Base-by-base conservation (phyloP, 2,797 vertebrate species). In the Liasis olivaceus region DNA sequence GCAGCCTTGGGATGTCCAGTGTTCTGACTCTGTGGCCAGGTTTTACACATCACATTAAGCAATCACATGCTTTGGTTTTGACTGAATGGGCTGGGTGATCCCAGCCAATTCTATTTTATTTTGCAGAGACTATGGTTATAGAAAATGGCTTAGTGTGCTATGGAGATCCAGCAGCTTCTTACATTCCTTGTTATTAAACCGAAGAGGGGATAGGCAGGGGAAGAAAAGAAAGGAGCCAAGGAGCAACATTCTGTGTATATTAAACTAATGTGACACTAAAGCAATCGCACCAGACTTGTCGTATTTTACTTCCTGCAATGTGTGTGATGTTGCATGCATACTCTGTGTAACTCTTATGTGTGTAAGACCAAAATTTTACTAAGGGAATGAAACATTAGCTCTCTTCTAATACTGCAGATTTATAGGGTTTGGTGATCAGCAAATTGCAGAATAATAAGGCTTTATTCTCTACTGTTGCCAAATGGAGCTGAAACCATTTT, bases 401-500 rank as follows among this genome's bases (percentile, higher is more conserved):
- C 66, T 89, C 13, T 51, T 20, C 47, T 93, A 26, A 58, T 69
- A 72, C 12, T 91, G 28, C 56, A 90, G 89, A 92, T 81, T 54
- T 93, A 93, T 12, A n/a, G 9, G 84, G 13, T 24, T 89, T 92
- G 69, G 22, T 88, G 58, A 63, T 87, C 87, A 93, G 1, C n/a
- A 51, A 92, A 56, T 4, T 77, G 66, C 91, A 93, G 94, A 87
- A 91, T 77, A 92, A 90, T 77, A 22, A 3, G 24, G 47, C 1
- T 66, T 85, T 94, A 81, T 69, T 86, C 94, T 81, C 63, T 47
- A 17, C 81, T 91, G 5, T 88, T 2, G 0, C 5, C 22, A 90
- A 92, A 93, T 2, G 28, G 90, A 90, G 60, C 20, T 51, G 89
- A 94, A 94, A 84, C 36, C 2, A 51, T 90, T 92, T 81, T 93